Conservation (phyloP, 2,797 vertebrate species). For the Novumbra hubbsi region DNA sequence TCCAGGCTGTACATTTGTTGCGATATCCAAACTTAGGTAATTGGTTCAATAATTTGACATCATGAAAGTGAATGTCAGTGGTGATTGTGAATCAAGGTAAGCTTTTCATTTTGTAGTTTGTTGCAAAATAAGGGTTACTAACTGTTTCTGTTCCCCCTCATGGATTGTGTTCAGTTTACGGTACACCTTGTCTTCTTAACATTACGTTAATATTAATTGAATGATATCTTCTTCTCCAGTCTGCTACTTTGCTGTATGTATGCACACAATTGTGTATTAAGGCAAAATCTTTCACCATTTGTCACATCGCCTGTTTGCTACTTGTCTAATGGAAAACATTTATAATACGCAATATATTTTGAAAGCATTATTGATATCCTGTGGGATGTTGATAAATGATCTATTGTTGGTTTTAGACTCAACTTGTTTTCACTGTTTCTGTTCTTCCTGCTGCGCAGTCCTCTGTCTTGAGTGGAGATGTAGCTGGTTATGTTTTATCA, state of each 20-base stretch:
- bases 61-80: constrained; percentile 2
- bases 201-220: constrained; percentile 15
- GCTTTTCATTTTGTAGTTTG: constrained; percentile 26
- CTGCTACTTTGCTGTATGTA: constrained; percentile 28
- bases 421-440: constrained; percentile 19
- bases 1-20: constrained; percentile 40
- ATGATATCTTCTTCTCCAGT: constrained; percentile 1
- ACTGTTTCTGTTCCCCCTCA: constrained; percentile 14
- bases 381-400: constrained; percentile 1
- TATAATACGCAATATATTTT: constrained; percentile 3
- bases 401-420: constrained; percentile 35
- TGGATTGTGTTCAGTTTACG: constrained; percentile 26
- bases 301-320: constrained; percentile 34
- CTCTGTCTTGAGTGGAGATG: constrained; percentile 9
- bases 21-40: constrained; percentile 21
- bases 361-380: neutral
- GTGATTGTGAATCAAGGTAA: constrained; percentile 5
- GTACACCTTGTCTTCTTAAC: constrained; percentile 23
- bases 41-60: neutral
- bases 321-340: neutral
- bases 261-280: constrained; percentile 20
- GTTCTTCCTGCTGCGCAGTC: constrained; percentile 8
- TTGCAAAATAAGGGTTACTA: constrained; percentile 13
- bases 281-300: constrained; percentile 38
- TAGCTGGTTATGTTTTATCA: neutral